Evolutionary conservation across 2,888 invertebrate species (phyloP).

Genomic region (Lasioglossum figueresi): DNA sequence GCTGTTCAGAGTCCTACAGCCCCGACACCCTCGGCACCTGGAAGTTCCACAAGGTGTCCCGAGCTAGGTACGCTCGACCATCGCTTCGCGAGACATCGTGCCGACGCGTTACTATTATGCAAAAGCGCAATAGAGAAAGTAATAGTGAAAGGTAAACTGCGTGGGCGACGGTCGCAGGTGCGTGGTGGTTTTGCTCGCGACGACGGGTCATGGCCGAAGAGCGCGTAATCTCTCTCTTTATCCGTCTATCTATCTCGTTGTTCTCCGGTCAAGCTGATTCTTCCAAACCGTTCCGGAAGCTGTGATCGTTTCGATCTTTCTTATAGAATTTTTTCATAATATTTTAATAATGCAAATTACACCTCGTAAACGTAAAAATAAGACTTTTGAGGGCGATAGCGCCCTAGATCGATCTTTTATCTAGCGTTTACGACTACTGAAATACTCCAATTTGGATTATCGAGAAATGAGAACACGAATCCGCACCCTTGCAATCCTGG

Average conservation of each 20-base stretch:
- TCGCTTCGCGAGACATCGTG: background rate
- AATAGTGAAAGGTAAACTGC: conserved; percentile 76
- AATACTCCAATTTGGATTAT: too few relatives aligned
- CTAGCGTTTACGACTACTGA: too few relatives aligned
- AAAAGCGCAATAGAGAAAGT: conserved; percentile 77
- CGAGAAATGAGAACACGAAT: too few relatives aligned
- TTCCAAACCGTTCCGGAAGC: background rate
- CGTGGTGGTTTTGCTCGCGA: conserved; percentile 64
- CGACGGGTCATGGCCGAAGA: conserved; percentile 68
- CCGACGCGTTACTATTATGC: conserved; percentile 32
- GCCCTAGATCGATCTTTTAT: too few relatives aligned
- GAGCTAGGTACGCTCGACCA: conserved; percentile 74
- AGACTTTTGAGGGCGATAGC: too few relatives aligned
- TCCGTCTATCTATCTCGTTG: background rate
- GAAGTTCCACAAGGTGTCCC: conserved; percentile 79
- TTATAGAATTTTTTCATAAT: too few relatives aligned
- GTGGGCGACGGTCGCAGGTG: conserved; percentile 77
- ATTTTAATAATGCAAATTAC: too few relatives aligned
- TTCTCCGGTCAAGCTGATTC: background rate
- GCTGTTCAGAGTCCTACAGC: conserved; percentile 77
- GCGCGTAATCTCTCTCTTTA: conserved; percentile 12
- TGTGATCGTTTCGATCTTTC: background rate
- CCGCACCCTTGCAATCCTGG: too few relatives aligned
- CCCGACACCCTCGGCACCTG: conserved; percentile 81
- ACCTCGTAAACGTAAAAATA: too few relatives aligned